Evolutionary conservation across 2,888 invertebrate genomes (phyloP).

Genomic region (Platycnemis pennipes): DNA sequence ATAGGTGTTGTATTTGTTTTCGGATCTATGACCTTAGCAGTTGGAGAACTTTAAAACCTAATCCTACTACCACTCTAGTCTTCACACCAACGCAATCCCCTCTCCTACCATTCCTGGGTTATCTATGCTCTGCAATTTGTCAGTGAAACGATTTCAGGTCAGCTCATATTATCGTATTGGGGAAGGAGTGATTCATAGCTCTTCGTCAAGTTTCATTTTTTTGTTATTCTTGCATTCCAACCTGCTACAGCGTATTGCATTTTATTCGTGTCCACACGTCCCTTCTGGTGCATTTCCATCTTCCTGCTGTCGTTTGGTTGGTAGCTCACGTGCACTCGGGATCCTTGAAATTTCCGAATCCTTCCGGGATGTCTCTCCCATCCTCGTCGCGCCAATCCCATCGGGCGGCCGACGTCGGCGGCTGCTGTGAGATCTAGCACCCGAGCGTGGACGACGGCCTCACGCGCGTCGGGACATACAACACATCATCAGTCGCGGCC

Average conservation of each 20-base stretch:
- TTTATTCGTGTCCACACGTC: not conserved
- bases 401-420: not conserved
- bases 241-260: not conserved
- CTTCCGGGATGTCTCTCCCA: not conserved
- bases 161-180: not conserved
- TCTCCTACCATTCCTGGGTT: no score
- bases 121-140: no score
- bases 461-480: not conserved
- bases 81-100: no score
- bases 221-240: not conserved
- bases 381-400: not conserved
- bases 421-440: not conserved
- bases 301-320: not conserved
- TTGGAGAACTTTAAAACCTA: no score
- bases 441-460: not conserved
- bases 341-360: slow-evolving; percentile 8
- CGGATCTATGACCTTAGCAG: no score
- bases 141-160: not conserved
- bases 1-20: no score
- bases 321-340: not conserved
- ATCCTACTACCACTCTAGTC: no score
- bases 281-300: not conserved
- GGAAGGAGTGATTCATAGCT: not conserved
- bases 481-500: not conserved
- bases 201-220: not conserved